Percentiles rank a stretch among this genome's conserved stretches.
Conservation (phyloP, 1,140 invertebrate species). For the Bombus vancouverensis region DNA sequence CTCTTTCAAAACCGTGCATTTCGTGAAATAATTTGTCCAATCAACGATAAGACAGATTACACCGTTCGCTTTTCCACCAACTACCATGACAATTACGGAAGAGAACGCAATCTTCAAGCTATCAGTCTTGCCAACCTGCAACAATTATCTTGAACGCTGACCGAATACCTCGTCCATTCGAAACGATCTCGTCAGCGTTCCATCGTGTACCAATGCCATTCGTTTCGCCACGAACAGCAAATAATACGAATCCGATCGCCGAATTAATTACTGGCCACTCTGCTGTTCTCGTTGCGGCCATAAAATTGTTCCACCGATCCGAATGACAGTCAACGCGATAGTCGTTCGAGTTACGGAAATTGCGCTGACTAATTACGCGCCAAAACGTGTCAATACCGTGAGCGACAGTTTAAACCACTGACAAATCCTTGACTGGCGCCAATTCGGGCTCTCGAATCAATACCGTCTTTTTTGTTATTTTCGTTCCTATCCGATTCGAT, state of each 20-base stretch:
- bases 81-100: background rate
- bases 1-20: background rate
- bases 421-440: background rate
- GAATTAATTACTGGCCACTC: conserved; percentile 55
- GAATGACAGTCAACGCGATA: conserved; percentile 29
- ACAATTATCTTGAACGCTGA: conserved; percentile 16
- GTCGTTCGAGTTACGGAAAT: conserved; percentile 39
- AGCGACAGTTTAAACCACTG: background rate
- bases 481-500: background rate
- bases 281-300: background rate
- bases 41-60: conserved; percentile 19
- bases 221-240: conserved; percentile 20
- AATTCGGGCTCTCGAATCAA: too few relatives aligned
- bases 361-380: conserved; percentile 32
- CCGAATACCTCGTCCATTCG: background rate
- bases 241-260: conserved; percentile 29
- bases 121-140: background rate
- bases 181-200: background rate
- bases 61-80: background rate
- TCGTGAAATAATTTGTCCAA: conserved; percentile 20
- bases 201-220: too few relatives aligned
- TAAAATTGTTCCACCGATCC: conserved; percentile 25
- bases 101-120: background rate
- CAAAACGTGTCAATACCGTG: background rate
- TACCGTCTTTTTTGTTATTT: background rate